Evolutionary conservation across 2,888 invertebrate species (phyloP).

Genomic region (Nezara viridula): DNA sequence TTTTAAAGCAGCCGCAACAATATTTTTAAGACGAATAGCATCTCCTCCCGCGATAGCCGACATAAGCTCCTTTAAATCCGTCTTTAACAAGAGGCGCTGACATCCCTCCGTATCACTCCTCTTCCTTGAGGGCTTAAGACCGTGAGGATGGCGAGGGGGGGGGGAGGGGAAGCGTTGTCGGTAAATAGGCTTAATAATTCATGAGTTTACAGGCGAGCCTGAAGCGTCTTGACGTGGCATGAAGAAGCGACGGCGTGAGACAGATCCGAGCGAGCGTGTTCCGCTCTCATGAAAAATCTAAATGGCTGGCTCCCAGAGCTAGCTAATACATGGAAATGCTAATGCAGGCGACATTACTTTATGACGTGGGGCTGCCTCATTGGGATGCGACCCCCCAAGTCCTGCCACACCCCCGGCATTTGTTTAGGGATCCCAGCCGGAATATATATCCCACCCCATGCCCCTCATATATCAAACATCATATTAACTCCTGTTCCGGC

Average conservation of each 20-base stretch:
- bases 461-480: conserved; percentile 50
- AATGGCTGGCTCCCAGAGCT: not conserved
- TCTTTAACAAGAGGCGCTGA: conserved; percentile 18
- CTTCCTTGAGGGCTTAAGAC: not conserved
- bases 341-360: conserved; percentile 51
- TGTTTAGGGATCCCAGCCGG: conserved; percentile 52
- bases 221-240: not conserved
- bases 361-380: conserved; percentile 51
- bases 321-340: conserved; percentile 52
- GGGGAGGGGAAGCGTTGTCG: not conserved
- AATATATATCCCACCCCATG: conserved; percentile 38
- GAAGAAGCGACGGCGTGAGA: not conserved
- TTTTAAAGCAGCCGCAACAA: not conserved
- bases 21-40: not conserved
- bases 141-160: not conserved
- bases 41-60: not conserved
- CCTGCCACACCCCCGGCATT: conserved; percentile 25
- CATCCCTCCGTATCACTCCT: not conserved
- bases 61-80: conserved; percentile 25
- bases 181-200: conserved; percentile 47
- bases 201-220: conserved; percentile 3
- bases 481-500: conserved; percentile 35
- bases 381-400: conserved; percentile 46
- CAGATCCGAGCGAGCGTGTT: conserved; percentile 15
- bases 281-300: conserved; percentile 20